Conservation (phyloP, 2,113 vertebrate genomes). For the Cephalopholis sonnerati region DNA sequence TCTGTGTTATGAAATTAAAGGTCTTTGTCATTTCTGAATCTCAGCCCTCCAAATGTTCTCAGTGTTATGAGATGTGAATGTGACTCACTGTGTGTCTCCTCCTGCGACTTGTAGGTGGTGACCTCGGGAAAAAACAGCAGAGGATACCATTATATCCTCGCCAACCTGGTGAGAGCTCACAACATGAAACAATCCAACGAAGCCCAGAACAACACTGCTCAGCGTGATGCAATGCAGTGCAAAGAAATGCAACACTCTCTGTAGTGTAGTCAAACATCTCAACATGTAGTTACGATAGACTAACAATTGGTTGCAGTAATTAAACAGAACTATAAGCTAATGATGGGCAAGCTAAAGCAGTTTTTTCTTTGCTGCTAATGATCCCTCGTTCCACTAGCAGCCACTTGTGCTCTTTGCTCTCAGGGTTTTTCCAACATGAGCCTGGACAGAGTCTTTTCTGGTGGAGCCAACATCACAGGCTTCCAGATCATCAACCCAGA, state of each 20-base stretch:
- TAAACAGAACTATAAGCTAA: neutral
- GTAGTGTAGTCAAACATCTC: neutral
- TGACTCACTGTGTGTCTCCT: constrained; percentile 69
- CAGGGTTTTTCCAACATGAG: constrained; percentile 96
- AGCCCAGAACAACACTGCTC: neutral
- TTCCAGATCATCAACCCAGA: constrained; percentile 98
- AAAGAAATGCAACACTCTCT: constrained; percentile 36
- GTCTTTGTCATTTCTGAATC: constrained; percentile 56
- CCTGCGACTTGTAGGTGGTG: constrained; percentile 89
- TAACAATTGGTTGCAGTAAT: constrained; percentile 1
- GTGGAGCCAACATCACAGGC: constrained; percentile 96
- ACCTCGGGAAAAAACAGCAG: constrained; percentile 94
- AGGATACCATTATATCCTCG: constrained; percentile 98
- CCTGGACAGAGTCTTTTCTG: constrained; percentile 93
- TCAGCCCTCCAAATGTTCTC: constrained; percentile 43
- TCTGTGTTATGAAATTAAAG: constrained; percentile 39
- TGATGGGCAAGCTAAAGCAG: constrained; percentile 1
- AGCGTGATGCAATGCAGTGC: constrained; percentile 51
- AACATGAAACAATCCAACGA: constrained; percentile 46
- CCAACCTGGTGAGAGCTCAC: constrained; percentile 93
- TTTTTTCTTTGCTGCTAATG: constrained; percentile 19
- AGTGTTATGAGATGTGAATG: constrained; percentile 28
- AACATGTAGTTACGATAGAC: constrained; percentile 5
- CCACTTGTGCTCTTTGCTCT: constrained; percentile 69
- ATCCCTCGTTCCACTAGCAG: constrained; percentile 14